These are phyloP conservation scores for Stichopus chloronotus DNA, from an alignment of 35 echinoderm and acorn worm species.

Conservation along the genomic window DNA sequence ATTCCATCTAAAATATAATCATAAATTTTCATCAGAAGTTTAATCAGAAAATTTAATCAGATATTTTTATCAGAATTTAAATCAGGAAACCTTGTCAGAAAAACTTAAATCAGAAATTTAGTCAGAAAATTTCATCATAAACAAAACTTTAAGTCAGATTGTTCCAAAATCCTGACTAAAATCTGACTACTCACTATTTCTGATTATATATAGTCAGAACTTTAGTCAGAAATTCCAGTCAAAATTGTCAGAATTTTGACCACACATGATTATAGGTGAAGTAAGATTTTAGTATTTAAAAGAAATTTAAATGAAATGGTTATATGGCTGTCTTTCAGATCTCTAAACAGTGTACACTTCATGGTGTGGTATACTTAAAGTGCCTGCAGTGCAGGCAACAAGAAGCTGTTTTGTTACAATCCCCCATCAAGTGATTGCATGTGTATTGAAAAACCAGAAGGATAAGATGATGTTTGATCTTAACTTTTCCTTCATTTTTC, in stretches of 20 bases:
- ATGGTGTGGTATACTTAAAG: no score
- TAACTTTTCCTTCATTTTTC: no score
- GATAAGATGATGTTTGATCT: no score
- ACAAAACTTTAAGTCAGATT: neutral
- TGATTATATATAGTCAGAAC: neutral
- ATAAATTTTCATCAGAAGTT: conserved; percentile 23
- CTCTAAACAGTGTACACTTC: no score
- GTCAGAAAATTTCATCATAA: neutral
- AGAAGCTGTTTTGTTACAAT: no score
- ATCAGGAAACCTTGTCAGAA: neutral
- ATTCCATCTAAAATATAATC: neutral
- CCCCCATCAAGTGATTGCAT: no score
- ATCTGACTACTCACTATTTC: neutral
- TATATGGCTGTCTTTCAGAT: neutral
- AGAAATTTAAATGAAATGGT: neutral
- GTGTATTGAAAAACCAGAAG: no score
- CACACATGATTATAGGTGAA: neutral
- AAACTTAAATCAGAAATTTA: neutral
- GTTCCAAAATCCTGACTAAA: conserved; percentile 27
- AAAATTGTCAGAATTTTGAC: neutral
- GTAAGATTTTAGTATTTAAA: neutral
- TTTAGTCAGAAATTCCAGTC: neutral
- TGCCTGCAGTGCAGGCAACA: no score
- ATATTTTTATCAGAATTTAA: neutral
- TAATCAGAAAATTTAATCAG: conserved; percentile 22